Evolutionary conservation across 2,113 vertebrate genomes (phyloP), one percentile per base, ranked within the genome.

Genomic region (Atrichornis clamosus): DNA sequence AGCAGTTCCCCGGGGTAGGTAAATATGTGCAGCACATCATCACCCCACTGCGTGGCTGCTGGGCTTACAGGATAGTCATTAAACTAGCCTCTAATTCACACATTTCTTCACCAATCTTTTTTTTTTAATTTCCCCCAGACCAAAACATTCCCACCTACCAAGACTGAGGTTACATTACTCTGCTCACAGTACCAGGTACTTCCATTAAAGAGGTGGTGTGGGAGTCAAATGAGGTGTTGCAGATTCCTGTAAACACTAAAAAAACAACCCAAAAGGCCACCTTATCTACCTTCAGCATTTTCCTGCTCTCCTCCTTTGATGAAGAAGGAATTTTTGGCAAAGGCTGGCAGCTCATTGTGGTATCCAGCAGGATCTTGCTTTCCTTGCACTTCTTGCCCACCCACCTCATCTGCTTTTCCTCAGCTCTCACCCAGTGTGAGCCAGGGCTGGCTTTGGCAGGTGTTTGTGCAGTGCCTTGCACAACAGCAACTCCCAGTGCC

Each of bases 241-340:
- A 46, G 60, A 84, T 74, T 89, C 49, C 87, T 89, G 49, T 67
- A 69, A 91, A 58, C 68, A n/a, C n/a, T 62, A 15, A 35, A 69
- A 85, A 85, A 60, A 30, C 86, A 76, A 62, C 70, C 28, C 70
- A 4, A 67, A 91, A 76, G 65, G 22, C 75, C 50, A 23, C 67
- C 46, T 95, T 93, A 79, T 65, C 85, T 68, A 52, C 84, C 53
- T 83, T 41, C 75, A 50, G 53, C 1, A 0, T 49, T 93, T 72
- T 60, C 37, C 70, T 76, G 41, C 89, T 93, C 58, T 18, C 28
- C 82, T 76, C 87, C 84, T 96, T 93, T 85, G 79, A 76, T 76
- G 67, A 59, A n/a, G 46, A 60, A 89, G 68, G 83, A 90, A 86
- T 92, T 94, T 60, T 75, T 93, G 91, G 91, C 82, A 85, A 28